phyloP scores from a whole-genome alignment of 2,888 invertebrate species.

The Pyrgus malvae region DNA sequence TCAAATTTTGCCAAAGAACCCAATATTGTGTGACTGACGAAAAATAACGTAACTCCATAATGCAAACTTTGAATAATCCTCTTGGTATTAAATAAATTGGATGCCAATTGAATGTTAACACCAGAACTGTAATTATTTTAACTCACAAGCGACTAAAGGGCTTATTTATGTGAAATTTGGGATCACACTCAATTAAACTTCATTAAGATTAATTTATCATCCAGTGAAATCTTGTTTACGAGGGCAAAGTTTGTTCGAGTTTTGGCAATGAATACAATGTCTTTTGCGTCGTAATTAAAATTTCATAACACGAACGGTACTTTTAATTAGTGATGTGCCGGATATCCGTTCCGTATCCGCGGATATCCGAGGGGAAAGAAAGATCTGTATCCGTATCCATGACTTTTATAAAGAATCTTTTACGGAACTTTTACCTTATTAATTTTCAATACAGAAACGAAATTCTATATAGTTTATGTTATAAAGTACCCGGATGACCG shows the following conservation, averaged over 20 bases:
- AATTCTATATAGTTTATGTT: no score
- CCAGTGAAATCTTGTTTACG: constrained; percentile 26
- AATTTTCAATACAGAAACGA: no score
- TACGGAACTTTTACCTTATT: no score
- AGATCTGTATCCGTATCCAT: no score
- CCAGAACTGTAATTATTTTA: constrained; percentile 5
- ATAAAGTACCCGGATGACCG: no score
- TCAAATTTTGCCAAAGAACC: no score
- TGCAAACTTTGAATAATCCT: constrained; percentile 15
- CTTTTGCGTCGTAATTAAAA: constrained; percentile 24
- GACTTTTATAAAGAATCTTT: no score
- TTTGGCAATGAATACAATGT: constrained; percentile 15
- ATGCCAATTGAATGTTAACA: constrained; percentile 19
- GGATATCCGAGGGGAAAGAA: no score
- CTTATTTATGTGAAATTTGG: constrained; percentile 24
- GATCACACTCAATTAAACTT: constrained; percentile 23
- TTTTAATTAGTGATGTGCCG: constrained; percentile 11
- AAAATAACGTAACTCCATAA: no score
- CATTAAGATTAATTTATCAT: constrained; percentile 31
- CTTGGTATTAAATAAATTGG: constrained; percentile 19
- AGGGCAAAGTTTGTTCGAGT: constrained; percentile 23
- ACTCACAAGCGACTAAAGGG: constrained; percentile 19
- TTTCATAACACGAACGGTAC: constrained; percentile 17
- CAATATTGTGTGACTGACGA: no score
- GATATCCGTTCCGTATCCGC: no score